phyloP scores from a whole-genome alignment of 2,797 vertebrate genomes.

The Esox lucius region DNA sequence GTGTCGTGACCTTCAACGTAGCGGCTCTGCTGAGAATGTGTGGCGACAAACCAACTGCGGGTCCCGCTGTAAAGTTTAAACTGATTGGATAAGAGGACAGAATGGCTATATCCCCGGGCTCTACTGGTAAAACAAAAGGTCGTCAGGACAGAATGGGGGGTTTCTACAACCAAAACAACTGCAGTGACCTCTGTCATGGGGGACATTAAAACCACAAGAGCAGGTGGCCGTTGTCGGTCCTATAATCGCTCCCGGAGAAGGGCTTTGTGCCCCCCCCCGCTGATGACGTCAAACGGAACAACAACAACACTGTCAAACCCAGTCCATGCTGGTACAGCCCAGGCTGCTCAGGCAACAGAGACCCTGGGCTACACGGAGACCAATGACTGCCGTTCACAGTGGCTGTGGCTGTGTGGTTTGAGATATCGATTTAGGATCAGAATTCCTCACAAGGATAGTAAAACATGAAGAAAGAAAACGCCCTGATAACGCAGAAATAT shows the following conservation, averaged over 20 bases:
- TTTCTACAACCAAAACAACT: not conserved
- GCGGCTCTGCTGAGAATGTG: not conserved
- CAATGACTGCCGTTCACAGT: not conserved
- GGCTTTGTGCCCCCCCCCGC: constrained; percentile 3
- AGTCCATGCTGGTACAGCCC: not conserved
- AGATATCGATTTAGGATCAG: too few species aligned
- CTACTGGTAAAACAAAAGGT: not conserved
- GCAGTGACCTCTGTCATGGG: not conserved
- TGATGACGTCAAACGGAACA: not conserved
- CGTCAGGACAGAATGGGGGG: not conserved
- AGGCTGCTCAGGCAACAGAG: not conserved
- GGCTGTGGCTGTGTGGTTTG: not conserved
- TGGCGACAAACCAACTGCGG: not conserved
- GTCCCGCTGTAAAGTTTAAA: not conserved
- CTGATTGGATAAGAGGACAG: not conserved
- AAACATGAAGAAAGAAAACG: too few species aligned
- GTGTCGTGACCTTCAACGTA: not conserved
- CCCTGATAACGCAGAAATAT: too few species aligned
- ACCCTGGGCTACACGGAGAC: not conserved
- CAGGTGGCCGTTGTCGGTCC: not conserved
- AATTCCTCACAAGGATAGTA: too few species aligned
- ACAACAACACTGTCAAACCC: not conserved
- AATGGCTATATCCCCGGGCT: not conserved
- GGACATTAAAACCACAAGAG: not conserved
- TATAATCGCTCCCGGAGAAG: not conserved